These are phyloP conservation scores for Trypoxylon attenuatum DNA, from an alignment of 2,888 invertebrate genomes.

Conservation along the genomic window DNA sequence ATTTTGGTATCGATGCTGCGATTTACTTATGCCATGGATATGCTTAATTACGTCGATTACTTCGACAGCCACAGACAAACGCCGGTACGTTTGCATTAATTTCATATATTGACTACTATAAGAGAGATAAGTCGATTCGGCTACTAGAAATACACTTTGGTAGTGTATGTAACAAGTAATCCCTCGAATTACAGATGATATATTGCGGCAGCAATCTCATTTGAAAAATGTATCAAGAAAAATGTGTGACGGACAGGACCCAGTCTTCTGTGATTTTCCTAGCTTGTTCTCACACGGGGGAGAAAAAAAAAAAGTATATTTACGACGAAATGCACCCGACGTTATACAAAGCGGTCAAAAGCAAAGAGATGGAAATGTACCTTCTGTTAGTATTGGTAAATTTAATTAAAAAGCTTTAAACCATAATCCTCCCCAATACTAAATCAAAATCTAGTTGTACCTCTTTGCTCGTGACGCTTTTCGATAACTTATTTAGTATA, in stretches of 20 bases:
- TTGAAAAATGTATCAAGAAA: constrained; percentile 39
- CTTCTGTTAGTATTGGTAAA: too few relatives aligned
- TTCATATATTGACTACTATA: constrained; percentile 51
- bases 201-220: constrained; percentile 50
- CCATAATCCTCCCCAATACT: too few relatives aligned
- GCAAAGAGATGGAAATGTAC: too few relatives aligned
- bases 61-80: constrained; percentile 59
- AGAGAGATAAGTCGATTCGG: constrained; percentile 51
- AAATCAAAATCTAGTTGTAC: not conserved
- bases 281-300: too few relatives aligned
- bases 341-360: too few relatives aligned
- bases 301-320: too few relatives aligned
- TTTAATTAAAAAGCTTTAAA: too few relatives aligned
- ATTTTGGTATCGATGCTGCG: constrained; percentile 53
- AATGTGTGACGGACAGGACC: constrained; percentile 29
- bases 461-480: not conserved
- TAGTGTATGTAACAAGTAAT: constrained; percentile 54
- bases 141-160: constrained; percentile 50
- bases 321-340: too few relatives aligned
- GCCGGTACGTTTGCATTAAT: constrained; percentile 45
- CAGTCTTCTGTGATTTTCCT: constrained; percentile 22
- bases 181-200: constrained; percentile 38
- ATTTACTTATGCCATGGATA: constrained; percentile 62
- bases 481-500: not conserved
- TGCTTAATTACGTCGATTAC: constrained; percentile 56